Conservation (phyloP, 2,888 invertebrate species). For the Latheticus oryzae region DNA sequence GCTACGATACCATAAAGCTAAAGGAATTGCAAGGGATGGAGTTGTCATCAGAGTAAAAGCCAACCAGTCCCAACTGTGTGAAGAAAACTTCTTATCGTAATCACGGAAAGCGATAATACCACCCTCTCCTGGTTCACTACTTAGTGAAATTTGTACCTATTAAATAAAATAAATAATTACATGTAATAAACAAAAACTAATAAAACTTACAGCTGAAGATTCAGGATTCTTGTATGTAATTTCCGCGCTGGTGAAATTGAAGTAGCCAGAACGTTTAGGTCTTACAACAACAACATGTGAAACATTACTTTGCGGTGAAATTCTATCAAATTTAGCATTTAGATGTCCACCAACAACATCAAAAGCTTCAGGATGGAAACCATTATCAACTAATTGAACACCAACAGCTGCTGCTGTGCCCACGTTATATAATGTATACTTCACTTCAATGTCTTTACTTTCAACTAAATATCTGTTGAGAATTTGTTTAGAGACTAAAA, state of each 20-base stretch:
- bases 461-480: conserved; percentile 97
- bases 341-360: conserved; percentile 89
- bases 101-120: conserved; percentile 92
- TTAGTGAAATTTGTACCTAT: conserved; percentile 77
- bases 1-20: conserved; percentile 93
- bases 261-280: conserved; percentile 91
- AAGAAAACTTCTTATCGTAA: conserved; percentile 96
- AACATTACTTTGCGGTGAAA: conserved; percentile 93
- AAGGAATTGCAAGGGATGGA: conserved; percentile 94
- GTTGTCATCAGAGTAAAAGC: conserved; percentile 97
- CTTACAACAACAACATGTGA: conserved; percentile 93
- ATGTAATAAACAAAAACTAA: conserved; percentile 4
- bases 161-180: conserved; percentile 53
- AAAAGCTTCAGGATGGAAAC: conserved; percentile 94
- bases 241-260: conserved; percentile 97
- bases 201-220: conserved; percentile 72
- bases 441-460: conserved; percentile 94
- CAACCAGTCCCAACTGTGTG: conserved; percentile 96
- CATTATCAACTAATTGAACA: conserved; percentile 88
- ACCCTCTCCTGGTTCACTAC: conserved; percentile 96
- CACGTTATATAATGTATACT: conserved; percentile 94
- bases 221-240: conserved; percentile 88
- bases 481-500: conserved; percentile 93
- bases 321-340: conserved; percentile 84
- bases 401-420: conserved; percentile 91